Conservation (phyloP, 2,113 vertebrate species). For the Larimichthys polyactis region DNA sequence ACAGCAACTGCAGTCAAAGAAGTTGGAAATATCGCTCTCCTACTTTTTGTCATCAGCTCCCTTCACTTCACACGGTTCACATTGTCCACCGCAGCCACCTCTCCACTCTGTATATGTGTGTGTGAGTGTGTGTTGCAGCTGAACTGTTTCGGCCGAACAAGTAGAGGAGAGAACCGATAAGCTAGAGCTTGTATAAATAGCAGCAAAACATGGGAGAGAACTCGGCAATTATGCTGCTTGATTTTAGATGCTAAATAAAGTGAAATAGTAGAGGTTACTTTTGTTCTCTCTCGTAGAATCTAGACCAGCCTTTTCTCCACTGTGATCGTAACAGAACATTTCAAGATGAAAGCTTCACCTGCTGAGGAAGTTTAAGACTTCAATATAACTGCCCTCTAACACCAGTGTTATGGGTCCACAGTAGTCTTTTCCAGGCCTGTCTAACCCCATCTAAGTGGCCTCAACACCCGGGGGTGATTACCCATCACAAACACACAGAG, state of each 20-base stretch:
- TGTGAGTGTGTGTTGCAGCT: no score
- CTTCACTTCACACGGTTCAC: no score
- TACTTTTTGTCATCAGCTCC: no score
- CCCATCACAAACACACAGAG: constrained; percentile 27
- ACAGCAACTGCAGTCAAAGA: no score
- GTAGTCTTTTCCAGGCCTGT: constrained; percentile 2
- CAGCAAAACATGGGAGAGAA: no score
- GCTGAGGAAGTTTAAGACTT: not conserved
- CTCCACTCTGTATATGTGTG: no score
- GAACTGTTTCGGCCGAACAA: no score
- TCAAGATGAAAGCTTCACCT: not conserved
- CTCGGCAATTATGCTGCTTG: not conserved
- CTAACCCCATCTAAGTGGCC: constrained; percentile 9
- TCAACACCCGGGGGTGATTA: constrained; percentile 45
- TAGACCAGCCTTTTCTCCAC: not conserved
- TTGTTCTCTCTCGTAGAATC: not conserved
- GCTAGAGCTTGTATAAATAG: no score
- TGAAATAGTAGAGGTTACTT: not conserved
- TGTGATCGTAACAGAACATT: not conserved
- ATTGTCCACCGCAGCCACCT: no score
- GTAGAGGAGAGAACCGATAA: no score
- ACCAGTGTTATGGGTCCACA: constrained; percentile 12
- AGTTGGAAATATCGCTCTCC: no score
- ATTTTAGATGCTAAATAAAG: not conserved
- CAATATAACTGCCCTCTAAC: not conserved